Percentiles rank a stretch among this genome's conserved stretches.
These are phyloP conservation scores for Corythoichthys intestinalis DNA, from an alignment of 2,113 vertebrate species.

Conservation along the genomic window DNA sequence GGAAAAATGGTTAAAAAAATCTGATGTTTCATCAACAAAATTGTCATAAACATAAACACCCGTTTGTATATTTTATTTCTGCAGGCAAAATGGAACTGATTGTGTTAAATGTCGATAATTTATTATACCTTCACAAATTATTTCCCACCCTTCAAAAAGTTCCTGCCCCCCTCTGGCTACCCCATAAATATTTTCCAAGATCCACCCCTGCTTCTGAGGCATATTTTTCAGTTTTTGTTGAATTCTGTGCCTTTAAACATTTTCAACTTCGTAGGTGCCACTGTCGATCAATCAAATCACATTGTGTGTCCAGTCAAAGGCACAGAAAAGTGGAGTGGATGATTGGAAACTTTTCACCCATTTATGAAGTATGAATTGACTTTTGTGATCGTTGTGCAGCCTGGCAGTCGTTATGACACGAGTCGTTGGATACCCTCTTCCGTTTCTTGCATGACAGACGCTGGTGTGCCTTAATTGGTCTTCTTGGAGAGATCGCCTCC, in stretches of 20 bases:
- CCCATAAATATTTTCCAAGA: no score
- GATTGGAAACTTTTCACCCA: background rate
- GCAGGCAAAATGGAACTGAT: no score
- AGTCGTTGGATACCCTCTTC: background rate
- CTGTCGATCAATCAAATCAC: background rate
- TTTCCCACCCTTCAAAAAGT: no score
- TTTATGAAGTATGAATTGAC: background rate
- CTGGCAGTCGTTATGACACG: background rate
- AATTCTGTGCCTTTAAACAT: background rate
- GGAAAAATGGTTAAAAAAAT: no score
- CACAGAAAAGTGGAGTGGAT: background rate
- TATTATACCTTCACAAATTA: no score
- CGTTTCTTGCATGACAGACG: background rate
- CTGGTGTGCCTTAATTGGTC: constrained; percentile 1
- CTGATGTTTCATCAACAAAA: no score
- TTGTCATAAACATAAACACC: no score
- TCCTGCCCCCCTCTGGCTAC: no score
- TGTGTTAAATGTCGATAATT: no score
- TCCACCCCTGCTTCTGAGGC: background rate
- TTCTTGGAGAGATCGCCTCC: background rate
- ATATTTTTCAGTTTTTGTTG: background rate
- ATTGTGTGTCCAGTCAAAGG: background rate
- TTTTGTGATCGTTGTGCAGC: background rate
- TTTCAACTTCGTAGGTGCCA: background rate
- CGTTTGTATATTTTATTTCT: no score